Base-by-base conservation (phyloP, 1,140 invertebrate genomes). In the Brachystomella parvula region DNA sequence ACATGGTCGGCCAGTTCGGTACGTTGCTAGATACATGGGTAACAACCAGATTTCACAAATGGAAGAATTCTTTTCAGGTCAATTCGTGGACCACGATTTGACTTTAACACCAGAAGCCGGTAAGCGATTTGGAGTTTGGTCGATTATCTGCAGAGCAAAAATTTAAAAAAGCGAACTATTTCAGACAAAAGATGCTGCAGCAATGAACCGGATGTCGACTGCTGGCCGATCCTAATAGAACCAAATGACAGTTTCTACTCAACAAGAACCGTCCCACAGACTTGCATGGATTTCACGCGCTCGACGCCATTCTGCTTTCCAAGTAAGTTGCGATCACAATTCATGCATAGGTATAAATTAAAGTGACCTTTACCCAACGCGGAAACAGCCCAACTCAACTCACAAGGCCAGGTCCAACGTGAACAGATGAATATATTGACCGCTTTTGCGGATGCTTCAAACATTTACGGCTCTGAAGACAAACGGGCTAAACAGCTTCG, bases 21-120 rank as follows among this genome's bases (percentile, higher is more conserved):
- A 96, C 98, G 77, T 98, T 97, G 80, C 75, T 98, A 15, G 96
- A 98, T 78, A 96, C n/a, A 44, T 44, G 39, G n/a, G 39, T n/a
- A 44, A 44, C n/a, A 44, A n/a, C n/a, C n/a, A 44, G n/a, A n/a
- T 12, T 44, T 44, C n/a, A 72, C 30, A 72, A 72, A 56, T 62
- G 69, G n/a, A 31, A 67, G 29, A 65, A 66, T 63, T 67, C 67
- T 60, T 68, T 57, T 24, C 69, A 67, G 67, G 67, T 9, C 71
- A 72, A 47, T 72, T 72, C 62, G 29, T 72, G 28, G 71, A 72
- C 59, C 71, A 72, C 44, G 71, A 72, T 21, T 53, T 72, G 60
- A 68, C 68, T 9, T 47, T 66, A n/a, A 70, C 68, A n/a, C 71
- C 71, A 21, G 66, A 69, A 29, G 31, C 30, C 47, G 66, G 66